Evolutionary conservation across 2,888 invertebrate genomes (phyloP), one percentile per base, ranked within the genome.

Genomic region (Amphimallon solstitiale): DNA sequence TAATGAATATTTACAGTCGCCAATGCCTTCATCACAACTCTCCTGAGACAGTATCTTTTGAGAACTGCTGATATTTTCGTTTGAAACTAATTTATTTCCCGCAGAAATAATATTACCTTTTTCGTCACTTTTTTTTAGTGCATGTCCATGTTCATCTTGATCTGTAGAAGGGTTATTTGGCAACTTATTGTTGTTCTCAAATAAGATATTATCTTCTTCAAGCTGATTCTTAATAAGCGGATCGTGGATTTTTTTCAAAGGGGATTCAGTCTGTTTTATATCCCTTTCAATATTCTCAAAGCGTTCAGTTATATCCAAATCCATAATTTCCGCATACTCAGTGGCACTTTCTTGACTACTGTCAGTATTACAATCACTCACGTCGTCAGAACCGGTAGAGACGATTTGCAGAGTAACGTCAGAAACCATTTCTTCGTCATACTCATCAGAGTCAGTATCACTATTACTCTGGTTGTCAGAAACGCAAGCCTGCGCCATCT

Each of bases 1-100:
- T 45, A 63, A 5, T 43, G 17, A 15, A 35, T 29, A 43, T 15
- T 35, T 72, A 10, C 70, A 70, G 65, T 76, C 77, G 52, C 71
- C 74, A 34, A 78, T 73, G 4, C 78, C 77, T 69, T 78, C 77
- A 62, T 74, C 74, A 4, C 49, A 34, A 19, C 65, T 63, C 14
- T 45, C 40, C 48, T 23, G 48, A 15, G 14, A n/a, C 2, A 12
- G n/a, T 19, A 7, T 37, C 10, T 46, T 46, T 37, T n/a, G 37
- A n/a, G 19, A 17, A 6, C 6, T 14, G 7, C 19, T n/a, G 29
- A 12, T 23, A 7, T 7, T 19, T 9, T 10, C 7, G 15, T 19
- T 10, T 21, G 9, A 37, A 10, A 34, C 14, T 2, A 7, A 1
- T 49, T 49, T 19, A 49, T n/a, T 9, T 19, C 9, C 21, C 7